Evolutionary conservation across 2,113 vertebrate species (phyloP).

Genomic region (Myrmophylax atrothorax): DNA sequence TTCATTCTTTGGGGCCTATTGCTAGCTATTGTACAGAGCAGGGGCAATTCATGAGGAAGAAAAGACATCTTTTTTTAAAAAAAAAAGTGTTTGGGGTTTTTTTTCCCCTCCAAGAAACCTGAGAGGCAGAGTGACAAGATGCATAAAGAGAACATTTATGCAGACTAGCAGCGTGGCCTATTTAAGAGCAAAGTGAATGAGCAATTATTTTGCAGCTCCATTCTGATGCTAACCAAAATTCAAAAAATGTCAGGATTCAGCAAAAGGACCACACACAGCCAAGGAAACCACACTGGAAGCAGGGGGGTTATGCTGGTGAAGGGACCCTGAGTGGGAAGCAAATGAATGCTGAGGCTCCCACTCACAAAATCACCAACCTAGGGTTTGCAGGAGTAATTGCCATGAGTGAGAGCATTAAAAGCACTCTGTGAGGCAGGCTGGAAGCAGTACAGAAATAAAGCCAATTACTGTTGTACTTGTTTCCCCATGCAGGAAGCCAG

Average conservation of each 20-base stretch:
- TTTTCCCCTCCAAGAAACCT: neutral
- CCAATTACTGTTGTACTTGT: neutral
- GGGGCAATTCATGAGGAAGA: neutral
- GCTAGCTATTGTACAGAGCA: constrained; percentile 1
- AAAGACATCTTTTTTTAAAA: neutral
- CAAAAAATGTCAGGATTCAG: neutral
- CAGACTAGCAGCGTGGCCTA: constrained; percentile 8
- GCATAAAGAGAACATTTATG: constrained; percentile 36
- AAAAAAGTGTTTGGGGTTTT: neutral
- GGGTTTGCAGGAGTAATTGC: neutral
- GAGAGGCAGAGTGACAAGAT: neutral
- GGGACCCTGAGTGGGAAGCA: neutral
- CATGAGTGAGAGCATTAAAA: neutral
- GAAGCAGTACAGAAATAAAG: neutral
- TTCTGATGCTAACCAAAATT: constrained; percentile 36
- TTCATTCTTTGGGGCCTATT: neutral
- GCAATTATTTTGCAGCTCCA: constrained; percentile 31
- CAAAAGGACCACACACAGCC: constrained; percentile 36
- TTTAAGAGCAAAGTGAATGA: constrained; percentile 47
- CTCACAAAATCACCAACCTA: neutral
- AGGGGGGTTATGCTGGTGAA: neutral
- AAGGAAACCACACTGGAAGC: neutral
- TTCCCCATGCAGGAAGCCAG: neutral
- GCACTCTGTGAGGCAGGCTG: neutral
- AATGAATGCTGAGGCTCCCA: neutral